These are phyloP conservation scores for Pheosia tremula DNA, from an alignment of 2,888 invertebrate genomes.

Conservation along the genomic window DNA sequence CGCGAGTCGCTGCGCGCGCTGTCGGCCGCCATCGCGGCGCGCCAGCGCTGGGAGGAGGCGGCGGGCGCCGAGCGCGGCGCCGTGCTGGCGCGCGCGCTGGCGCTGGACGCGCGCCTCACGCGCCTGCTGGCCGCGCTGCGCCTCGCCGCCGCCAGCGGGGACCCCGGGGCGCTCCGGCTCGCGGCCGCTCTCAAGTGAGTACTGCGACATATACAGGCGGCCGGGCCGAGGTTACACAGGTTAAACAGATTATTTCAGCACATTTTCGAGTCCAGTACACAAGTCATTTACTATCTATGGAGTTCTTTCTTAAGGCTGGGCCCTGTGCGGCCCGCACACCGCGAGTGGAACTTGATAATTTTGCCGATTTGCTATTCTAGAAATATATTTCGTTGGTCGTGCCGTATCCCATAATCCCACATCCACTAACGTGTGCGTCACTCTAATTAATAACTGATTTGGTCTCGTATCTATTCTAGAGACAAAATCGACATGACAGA, in stretches of 20 bases:
- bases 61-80: constrained; percentile 66
- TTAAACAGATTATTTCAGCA: no score
- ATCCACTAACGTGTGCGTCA: no score
- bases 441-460: constrained; percentile 15
- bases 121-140: constrained; percentile 78
- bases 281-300: no score
- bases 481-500: constrained; percentile 77
- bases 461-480: constrained; percentile 52
- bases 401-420: no score
- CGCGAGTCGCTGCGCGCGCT: constrained; percentile 91
- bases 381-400: no score
- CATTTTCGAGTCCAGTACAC: no score
- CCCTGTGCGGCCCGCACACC: no score
- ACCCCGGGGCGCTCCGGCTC: constrained; percentile 81
- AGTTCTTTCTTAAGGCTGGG: no score
- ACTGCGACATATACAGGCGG: not conserved
- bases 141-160: constrained; percentile 86
- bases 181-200: constrained; percentile 37
- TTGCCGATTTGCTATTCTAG: no score
- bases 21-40: constrained; percentile 90
- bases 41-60: constrained; percentile 87
- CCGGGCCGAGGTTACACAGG: no score
- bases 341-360: no score
- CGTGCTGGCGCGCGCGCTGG: constrained; percentile 88
- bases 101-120: constrained; percentile 69